Evolutionary conservation across 2,113 vertebrate species (phyloP).

Genomic region (Sardina pilchardus): DNA sequence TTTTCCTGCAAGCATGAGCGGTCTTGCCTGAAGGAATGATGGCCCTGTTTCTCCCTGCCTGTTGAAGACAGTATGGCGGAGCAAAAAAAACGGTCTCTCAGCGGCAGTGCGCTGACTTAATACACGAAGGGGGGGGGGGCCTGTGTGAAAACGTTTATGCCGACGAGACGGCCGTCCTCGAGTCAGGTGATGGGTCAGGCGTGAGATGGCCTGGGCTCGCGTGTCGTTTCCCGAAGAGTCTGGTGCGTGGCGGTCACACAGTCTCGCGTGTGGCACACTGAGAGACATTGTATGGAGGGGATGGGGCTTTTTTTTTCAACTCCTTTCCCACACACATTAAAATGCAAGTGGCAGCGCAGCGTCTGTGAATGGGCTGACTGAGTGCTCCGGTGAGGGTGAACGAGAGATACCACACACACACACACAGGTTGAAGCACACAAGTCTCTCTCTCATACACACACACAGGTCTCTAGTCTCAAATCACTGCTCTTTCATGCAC

Average conservation of each 20-base stretch:
- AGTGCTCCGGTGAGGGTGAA: neutral
- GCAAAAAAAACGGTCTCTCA: no score
- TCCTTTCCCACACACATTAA: neutral
- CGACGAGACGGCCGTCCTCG: no score
- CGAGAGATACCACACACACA: neutral
- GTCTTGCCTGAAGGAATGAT: neutral
- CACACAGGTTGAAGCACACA: neutral
- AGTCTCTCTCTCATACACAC: no score
- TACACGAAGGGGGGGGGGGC: no score
- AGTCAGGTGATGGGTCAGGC: no score
- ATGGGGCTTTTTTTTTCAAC: neutral
- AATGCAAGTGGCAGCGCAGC: neutral
- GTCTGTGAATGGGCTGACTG: neutral
- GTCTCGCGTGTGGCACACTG: neutral
- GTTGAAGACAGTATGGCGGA: no score
- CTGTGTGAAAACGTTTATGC: no score
- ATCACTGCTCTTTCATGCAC: neutral
- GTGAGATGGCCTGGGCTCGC: no score
- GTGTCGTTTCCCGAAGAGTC: neutral
- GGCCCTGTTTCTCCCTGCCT: neutral
- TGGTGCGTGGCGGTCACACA: neutral
- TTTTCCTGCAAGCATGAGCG: neutral
- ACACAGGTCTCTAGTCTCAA: neutral
- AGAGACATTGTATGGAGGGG: neutral
- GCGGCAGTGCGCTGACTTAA: no score